Evolutionary conservation across 2,113 vertebrate genomes (phyloP), one percentile per base, ranked within the genome.

Genomic region (Orycteropus afer): DNA sequence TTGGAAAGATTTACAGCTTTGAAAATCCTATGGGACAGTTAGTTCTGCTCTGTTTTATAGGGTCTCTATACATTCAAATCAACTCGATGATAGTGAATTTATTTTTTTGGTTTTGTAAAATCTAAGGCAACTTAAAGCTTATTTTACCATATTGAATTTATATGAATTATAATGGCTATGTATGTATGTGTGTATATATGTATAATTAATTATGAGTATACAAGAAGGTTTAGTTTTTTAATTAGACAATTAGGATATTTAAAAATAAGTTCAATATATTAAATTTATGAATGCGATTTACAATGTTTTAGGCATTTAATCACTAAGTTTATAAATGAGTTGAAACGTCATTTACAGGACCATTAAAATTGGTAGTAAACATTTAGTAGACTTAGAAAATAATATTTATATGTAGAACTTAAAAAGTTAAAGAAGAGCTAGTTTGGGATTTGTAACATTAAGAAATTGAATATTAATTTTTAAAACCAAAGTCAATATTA

Each of bases 391-490:
- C 51, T 93, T 97, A 81, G 40, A 95, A 97, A 95, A 93, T 45
- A 90, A 93, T 92, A 93, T 93, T 93, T 42, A 90, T 79, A 82
- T 90, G 27, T 34, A 82, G 45, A 92, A 18, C 27, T 95, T 95
- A 92, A 87, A 63, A 86, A 57, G 78, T 95, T 87, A 94, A 93
- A 45, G 27, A 84, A 78, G 40, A 89, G 63, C 73, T 95, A 79
- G 22, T 84, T 96, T 93, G 3, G 7, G n/a, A 95, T 90, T 86
- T 97, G 32, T 92, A 92, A 81, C 34, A 86, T 96, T 86, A 97
- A 95, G 96, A 92, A 95, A 94, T 69, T 67, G 82, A 92, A 90
- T 85, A 95, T 90, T 95, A 95, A 49, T 90, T 92, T 95, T 93
- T 86, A 42, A 93, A 95, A 94, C 29, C 29, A 86, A 90, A 95